Percentiles rank a stretch among this genome's conserved stretches.
phyloP scores from a whole-genome alignment of 2,113 vertebrate species.

The Micromys minutus region DNA sequence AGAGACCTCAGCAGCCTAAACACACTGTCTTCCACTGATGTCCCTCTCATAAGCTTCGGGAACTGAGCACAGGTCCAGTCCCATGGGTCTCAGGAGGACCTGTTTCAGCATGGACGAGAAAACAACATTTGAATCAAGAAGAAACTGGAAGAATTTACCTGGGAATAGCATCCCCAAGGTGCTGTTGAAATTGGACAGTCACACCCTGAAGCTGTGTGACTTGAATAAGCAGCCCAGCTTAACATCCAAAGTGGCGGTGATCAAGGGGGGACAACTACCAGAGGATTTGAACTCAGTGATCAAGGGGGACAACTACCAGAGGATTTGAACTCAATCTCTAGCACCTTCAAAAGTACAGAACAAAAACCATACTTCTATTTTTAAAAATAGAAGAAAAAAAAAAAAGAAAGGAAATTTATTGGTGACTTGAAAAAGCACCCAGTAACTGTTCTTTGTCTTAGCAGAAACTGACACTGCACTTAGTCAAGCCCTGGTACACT shows the following conservation, averaged over 20 bases:
- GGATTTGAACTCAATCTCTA: not conserved
- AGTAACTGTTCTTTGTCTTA: not conserved
- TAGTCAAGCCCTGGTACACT: not conserved
- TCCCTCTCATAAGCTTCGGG: constrained; percentile 7
- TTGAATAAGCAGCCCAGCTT: not conserved
- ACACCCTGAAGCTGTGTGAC: not conserved
- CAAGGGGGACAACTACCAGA: not conserved
- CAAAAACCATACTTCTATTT: not conserved
- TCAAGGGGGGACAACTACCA: not conserved
- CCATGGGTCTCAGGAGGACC: not conserved
- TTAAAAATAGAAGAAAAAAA: not conserved
- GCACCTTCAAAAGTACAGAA: not conserved
- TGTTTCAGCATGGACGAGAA: not conserved
- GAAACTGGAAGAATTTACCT: not conserved
- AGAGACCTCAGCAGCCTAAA: not conserved
- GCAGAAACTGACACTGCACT: not conserved
- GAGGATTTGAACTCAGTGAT: not conserved
- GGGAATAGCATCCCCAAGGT: not conserved
- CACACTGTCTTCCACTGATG: not conserved
- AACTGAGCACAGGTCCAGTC: not conserved
- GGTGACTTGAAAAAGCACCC: not conserved
- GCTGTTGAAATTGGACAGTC: not conserved
- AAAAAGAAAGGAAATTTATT: not conserved
- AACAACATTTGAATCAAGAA: not conserved
- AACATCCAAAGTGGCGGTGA: not conserved